Evolutionary conservation across 2,797 vertebrate genomes (phyloP).

Genomic region (Ataeniobius toweri): DNA sequence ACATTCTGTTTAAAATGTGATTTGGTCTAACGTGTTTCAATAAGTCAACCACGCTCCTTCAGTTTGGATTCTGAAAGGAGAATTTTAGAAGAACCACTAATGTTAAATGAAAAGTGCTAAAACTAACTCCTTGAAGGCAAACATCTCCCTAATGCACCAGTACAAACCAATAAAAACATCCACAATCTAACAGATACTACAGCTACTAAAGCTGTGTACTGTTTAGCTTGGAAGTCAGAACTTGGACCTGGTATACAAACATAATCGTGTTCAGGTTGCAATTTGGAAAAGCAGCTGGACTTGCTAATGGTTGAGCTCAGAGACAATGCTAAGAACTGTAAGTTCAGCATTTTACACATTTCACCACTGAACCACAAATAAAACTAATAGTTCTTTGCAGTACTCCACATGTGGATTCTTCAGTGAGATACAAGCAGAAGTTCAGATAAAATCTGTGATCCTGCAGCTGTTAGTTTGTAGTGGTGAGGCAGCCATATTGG

Average conservation of each 20-base stretch:
- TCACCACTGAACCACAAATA: neutral
- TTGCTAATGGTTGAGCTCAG: too few species aligned
- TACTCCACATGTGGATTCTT: neutral
- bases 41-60: neutral
- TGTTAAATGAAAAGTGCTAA: neutral
- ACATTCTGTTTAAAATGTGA: slow-evolving; percentile 1
- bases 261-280: neutral
- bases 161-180: neutral
- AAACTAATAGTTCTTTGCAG: neutral
- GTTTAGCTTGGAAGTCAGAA: neutral
- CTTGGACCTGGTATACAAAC: neutral
- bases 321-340: too few species aligned
- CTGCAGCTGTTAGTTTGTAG: neutral
- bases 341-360: neutral
- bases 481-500: too few species aligned
- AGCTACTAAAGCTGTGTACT: neutral
- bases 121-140: neutral
- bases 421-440: neutral
- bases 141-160: neutral
- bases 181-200: neutral
- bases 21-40: neutral
- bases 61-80: slow-evolving; percentile 7
- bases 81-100: neutral
- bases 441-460: neutral
- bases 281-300: neutral